These are phyloP conservation scores for Hemithea aestivaria DNA, from an alignment of 2,888 invertebrate genomes.

Conservation along the genomic window DNA sequence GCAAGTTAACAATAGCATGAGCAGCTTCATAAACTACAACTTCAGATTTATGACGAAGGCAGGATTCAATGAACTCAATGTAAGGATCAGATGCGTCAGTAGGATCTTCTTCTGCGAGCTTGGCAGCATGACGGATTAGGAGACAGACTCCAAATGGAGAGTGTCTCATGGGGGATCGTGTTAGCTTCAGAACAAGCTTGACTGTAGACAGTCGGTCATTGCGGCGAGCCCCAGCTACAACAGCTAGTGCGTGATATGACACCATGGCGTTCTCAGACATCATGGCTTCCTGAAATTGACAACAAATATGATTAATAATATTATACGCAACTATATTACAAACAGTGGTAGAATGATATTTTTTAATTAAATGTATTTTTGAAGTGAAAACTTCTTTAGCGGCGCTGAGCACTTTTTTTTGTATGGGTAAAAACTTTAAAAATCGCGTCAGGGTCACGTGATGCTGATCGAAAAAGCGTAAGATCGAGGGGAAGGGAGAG, in stretches of 20 bases:
- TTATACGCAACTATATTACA: too few species aligned
- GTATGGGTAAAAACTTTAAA: too few species aligned
- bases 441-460: too few species aligned
- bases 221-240: constrained; percentile 95
- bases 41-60: constrained; percentile 97
- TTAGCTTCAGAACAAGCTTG: constrained; percentile 95
- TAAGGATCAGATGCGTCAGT: constrained; percentile 85
- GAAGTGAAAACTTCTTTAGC: too few species aligned
- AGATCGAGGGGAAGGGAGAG: too few species aligned
- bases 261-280: constrained; percentile 87
- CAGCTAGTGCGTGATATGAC: constrained; percentile 97
- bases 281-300: constrained; percentile 63
- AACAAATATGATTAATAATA: background rate
- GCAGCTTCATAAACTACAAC: constrained; percentile 99
- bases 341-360: too few species aligned
- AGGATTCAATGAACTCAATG: constrained; percentile 95
- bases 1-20: constrained; percentile 96
- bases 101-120: constrained; percentile 94
- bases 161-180: constrained; percentile 79
- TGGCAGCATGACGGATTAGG: constrained; percentile 95
- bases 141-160: constrained; percentile 98
- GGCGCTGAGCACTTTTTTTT: too few species aligned
- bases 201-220: constrained; percentile 97
- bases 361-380: too few species aligned
- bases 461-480: too few species aligned